A percentile compares a stretch with the other conserved stretches of the same genome.
Conservation (phyloP, 2,888 invertebrate genomes). For the Lumbricus terrestris region DNA sequence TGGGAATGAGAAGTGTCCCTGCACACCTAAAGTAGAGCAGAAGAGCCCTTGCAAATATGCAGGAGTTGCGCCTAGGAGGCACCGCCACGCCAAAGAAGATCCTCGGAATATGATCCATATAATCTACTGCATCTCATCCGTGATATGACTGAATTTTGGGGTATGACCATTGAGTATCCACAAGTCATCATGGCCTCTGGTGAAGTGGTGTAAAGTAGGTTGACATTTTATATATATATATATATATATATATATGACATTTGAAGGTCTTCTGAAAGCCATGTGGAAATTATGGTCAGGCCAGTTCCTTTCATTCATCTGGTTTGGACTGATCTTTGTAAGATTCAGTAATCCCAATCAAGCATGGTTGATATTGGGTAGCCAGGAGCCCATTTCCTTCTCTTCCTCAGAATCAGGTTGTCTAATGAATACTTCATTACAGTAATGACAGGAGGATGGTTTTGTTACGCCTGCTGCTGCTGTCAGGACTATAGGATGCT, state of each 20-base stretch:
- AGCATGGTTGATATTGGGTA: not conserved
- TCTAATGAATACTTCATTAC: not conserved
- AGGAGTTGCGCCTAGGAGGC: no score
- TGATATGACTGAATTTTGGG: no score
- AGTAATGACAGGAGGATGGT: not conserved
- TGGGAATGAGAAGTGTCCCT: no score
- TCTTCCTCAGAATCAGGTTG: not conserved
- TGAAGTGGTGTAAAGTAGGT: not conserved
- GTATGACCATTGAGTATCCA: not conserved
- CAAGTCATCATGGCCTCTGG: not conserved
- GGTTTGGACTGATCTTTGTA: not conserved
- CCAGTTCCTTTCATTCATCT: not conserved
- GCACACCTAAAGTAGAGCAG: no score
- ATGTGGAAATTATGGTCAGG: not conserved
- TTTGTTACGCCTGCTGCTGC: not conserved
- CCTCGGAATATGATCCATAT: no score
- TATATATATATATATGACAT: not conserved
- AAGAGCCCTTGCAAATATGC: no score
- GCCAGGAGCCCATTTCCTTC: not conserved
- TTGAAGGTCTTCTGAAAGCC: not conserved
- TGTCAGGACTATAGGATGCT: not conserved
- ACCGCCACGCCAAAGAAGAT: no score
- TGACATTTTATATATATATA: not conserved
- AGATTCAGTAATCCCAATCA: not conserved
- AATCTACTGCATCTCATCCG: no score